Percentiles rank a stretch among this genome's conserved stretches.
These are phyloP conservation scores for Taenioides sp. DNA, from an alignment of 2,797 vertebrate genomes.

Conservation along the genomic window DNA sequence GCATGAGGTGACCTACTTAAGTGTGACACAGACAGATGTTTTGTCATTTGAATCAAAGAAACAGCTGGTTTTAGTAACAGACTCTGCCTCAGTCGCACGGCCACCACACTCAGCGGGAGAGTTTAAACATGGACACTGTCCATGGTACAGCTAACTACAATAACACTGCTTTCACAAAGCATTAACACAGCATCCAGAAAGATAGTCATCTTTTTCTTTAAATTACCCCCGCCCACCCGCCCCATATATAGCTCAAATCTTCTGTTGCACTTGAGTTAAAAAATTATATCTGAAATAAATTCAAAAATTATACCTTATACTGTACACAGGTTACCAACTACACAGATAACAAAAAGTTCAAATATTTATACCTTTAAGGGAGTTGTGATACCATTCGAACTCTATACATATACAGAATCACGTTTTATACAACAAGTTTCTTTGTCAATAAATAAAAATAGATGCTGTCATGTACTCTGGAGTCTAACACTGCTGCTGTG, in stretches of 20 bases:
- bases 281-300: conserved; percentile 86
- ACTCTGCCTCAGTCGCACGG: conserved; percentile 31
- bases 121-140: conserved; percentile 40
- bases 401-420: conserved; percentile 78
- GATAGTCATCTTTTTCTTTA: conserved; percentile 70
- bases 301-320: conserved; percentile 81
- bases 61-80: conserved; percentile 46
- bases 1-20: conserved; percentile 3
- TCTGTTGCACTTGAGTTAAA: conserved; percentile 82
- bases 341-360: conserved; percentile 80
- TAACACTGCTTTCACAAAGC: conserved; percentile 80
- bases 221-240: conserved; percentile 51
- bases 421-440: conserved; percentile 79
- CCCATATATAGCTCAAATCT: conserved; percentile 78
- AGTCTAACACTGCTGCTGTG: conserved; percentile 77
- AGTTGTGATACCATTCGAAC: conserved; percentile 78
- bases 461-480: conserved; percentile 79
- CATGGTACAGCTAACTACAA: conserved; percentile 64
- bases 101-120: conserved; percentile 23
- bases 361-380: conserved; percentile 80
- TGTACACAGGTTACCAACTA: conserved; percentile 86
- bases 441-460: conserved; percentile 87
- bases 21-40: conserved; percentile 21
- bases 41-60: conserved; percentile 26
- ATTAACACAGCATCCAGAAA: conserved; percentile 74